Base-by-base conservation (phyloP, 1,140 invertebrate genomes). In the Coptotermes formosanus region DNA sequence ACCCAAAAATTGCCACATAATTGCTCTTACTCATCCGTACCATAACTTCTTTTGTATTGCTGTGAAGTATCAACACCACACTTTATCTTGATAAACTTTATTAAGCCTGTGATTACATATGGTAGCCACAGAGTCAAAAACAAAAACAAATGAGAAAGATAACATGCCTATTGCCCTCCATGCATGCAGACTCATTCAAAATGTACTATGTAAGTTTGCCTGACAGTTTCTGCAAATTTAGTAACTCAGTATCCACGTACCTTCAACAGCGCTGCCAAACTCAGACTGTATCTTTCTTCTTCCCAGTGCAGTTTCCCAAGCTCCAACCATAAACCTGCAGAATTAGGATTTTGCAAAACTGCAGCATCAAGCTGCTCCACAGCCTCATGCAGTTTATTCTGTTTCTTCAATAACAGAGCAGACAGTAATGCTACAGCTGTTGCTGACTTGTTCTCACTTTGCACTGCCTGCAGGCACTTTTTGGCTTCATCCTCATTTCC, bases 231-330 rank as follows among this genome's bases (percentile, higher is more conserved):
- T 48, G 11, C 16, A 48, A 48, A 48, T 16, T 48, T 23, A 69
- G n/a, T 69, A 55, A 55, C 21, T 48, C 8, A 64, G 30, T 81
- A 86, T 45, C 44, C 32, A 55, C 19, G 23, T 88, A 91, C 92
- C 92, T 96, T 95, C 25, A 96, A 91, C 88, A 96, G 92, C 87
- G 93, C 92, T 87, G 93, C 92, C 44, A 95, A 90, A 87, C 93
- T 93, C 87, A 94, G 93, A 43, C 93, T 90, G 90, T 93, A 93
- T 82, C 95, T 90, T 44, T 91, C 89, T 59, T 94, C 89, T 89
- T 94, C 90, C 93, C 94, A 95, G 89, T 96, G 93, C 85, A 95
- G 91, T 89, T 93, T 93, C 23, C 95, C 96, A 55, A 95, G 90
- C 88, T 94, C 92, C 83, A 95, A 89, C 89, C 92, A 93, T n/a